Conservation (phyloP, 2,113 vertebrate species). For the Burhinus oedicnemus region DNA sequence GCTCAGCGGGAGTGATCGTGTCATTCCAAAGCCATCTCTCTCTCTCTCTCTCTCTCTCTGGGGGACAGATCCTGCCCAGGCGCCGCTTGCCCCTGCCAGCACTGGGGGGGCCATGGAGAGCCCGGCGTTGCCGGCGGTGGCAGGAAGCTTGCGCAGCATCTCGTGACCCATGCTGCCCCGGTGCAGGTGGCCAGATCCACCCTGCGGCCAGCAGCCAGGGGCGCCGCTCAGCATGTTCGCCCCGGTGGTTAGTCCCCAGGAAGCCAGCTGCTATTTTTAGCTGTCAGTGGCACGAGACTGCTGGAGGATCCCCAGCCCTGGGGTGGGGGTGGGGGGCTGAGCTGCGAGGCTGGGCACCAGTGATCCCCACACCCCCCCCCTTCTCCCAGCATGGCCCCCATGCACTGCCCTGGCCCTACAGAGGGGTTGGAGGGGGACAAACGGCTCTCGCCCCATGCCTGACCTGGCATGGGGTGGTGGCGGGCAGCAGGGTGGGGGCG, state of each 20-base stretch:
- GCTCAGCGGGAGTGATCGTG: constrained; percentile 99
- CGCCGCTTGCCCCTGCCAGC: fast-evolving
- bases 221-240: neutral
- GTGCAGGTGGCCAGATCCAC: neutral
- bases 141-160: neutral
- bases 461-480: neutral
- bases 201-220: neutral
- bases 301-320: neutral
- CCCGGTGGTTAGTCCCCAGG: constrained; percentile 46
- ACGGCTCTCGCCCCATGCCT: neutral
- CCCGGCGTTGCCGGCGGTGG: fast-evolving
- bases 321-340: neutral
- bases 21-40: constrained; percentile 91
- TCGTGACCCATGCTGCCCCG: neutral
- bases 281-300: neutral
- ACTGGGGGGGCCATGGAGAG: neutral
- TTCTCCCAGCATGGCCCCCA: neutral
- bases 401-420: fast-evolving
- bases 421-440: neutral
- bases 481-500: neutral
- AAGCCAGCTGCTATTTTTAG: constrained; percentile 65
- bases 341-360: fast-evolving
- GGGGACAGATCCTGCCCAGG: neutral
- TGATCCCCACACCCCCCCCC: no score
- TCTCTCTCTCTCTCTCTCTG: constrained; percentile 55